phyloP scores from a whole-genome alignment of 2,888 invertebrate genomes.

The Oxyteleia sp. region DNA sequence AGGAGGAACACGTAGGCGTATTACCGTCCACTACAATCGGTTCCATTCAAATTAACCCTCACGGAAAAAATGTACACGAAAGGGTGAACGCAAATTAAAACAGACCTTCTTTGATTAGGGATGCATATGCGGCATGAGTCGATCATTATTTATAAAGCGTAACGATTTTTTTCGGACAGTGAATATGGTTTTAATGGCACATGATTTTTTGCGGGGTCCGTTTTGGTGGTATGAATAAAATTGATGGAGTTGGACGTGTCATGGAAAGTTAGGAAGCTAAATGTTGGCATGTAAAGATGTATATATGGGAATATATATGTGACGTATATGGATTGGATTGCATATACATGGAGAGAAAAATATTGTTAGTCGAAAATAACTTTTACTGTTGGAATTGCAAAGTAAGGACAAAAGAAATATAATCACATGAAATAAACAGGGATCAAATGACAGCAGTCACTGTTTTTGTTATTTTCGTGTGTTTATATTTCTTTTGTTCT shows the following conservation, averaged over 20 bases:
- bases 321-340: too few species aligned
- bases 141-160: constrained; percentile 82
- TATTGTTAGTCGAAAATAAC: too few species aligned
- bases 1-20: constrained; percentile 81
- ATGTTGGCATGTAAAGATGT: too few species aligned
- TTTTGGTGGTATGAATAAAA: constrained; percentile 38
- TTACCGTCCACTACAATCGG: constrained; percentile 75
- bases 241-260: constrained; percentile 16
- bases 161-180: constrained; percentile 70
- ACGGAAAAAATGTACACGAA: constrained; percentile 81
- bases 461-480: too few species aligned
- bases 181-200: constrained; percentile 37
- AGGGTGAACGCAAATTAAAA: constrained; percentile 85
- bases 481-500: too few species aligned
- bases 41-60: constrained; percentile 87
- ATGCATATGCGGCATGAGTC: constrained; percentile 85
- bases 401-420: too few species aligned
- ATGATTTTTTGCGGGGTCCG: constrained; percentile 25
- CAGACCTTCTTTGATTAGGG: constrained; percentile 79
- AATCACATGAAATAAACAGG: too few species aligned
- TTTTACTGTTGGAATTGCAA: too few species aligned
- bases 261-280: too few species aligned
- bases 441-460: too few species aligned
- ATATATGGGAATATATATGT: too few species aligned
- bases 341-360: too few species aligned